Conservation (phyloP, 2,113 vertebrate species). For the Tylochromis polylepis region DNA sequence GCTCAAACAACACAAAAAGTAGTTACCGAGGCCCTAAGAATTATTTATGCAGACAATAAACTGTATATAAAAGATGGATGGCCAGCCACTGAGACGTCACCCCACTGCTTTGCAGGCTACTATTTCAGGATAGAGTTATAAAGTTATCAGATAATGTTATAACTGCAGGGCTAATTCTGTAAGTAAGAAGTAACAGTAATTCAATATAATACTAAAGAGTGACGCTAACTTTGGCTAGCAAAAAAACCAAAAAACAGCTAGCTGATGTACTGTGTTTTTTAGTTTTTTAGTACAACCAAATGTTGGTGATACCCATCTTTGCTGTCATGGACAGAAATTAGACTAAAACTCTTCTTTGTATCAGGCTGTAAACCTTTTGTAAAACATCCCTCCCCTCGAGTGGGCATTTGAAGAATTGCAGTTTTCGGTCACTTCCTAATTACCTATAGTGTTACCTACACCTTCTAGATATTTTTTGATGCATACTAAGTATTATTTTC, state of each 20-base stretch:
- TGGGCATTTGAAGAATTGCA: neutral
- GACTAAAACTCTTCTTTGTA: neutral
- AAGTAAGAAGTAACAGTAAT: neutral
- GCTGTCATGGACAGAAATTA: neutral
- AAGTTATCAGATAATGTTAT: neutral
- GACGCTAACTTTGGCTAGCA: neutral
- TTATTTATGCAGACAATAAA: neutral
- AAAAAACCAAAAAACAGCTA: neutral
- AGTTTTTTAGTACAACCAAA: neutral
- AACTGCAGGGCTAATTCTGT: neutral
- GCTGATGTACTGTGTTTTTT: neutral
- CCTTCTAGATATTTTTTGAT: neutral
- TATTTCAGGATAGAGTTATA: neutral
- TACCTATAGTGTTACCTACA: neutral
- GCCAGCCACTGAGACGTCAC: neutral
- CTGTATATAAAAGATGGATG: neutral
- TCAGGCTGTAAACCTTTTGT: neutral
- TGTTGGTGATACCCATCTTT: neutral
- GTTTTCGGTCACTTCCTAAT: neutral
- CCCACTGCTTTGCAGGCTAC: neutral
- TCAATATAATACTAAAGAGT: neutral
- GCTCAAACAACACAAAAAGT: neutral
- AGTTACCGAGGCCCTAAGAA: neutral
- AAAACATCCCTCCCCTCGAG: neutral
- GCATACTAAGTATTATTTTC: neutral